phyloP scores from a whole-genome alignment of 1,140 invertebrate species.

The Lithobius niger region DNA sequence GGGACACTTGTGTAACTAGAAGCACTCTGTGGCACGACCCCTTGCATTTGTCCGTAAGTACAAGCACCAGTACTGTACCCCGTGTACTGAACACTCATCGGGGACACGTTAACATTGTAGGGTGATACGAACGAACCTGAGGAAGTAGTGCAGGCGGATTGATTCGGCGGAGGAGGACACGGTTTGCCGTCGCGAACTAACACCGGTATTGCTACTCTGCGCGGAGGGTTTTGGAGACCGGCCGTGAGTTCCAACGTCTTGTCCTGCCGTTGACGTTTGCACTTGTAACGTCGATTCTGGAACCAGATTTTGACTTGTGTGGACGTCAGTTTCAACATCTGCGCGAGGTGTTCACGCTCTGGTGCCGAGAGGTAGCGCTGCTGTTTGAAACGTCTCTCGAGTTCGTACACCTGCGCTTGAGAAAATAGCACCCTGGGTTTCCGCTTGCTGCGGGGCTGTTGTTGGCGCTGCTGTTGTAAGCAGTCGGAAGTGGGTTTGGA shows the following conservation, averaged over 20 bases:
- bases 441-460: slow-evolving; percentile 46
- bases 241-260: slow-evolving; percentile 14
- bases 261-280: slow-evolving; percentile 30
- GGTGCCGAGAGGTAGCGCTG: slow-evolving; percentile 53
- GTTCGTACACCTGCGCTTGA: slow-evolving; percentile 60
- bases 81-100: background rate
- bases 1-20: background rate
- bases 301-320: slow-evolving; percentile 46
- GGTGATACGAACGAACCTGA: too few species aligned
- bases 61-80: background rate
- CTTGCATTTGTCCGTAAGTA: background rate
- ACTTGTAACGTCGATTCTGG: slow-evolving; percentile 52
- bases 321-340: slow-evolving; percentile 35
- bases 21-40: slow-evolving; percentile 1
- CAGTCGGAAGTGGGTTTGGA: too few species aligned
- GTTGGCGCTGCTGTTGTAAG: too few species aligned
- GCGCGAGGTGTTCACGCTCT: slow-evolving; percentile 49
- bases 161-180: slow-evolving; percentile 23
- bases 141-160: background rate
- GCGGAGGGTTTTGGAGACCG: slow-evolving; percentile 27
- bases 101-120: slow-evolving; percentile 6
- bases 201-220: slow-evolving; percentile 35
- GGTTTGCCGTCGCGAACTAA: slow-evolving; percentile 36
- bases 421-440: slow-evolving; percentile 91
- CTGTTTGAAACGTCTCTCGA: slow-evolving; percentile 49